phyloP scores from a whole-genome alignment of 2,113 vertebrate species.

The Parus major region DNA sequence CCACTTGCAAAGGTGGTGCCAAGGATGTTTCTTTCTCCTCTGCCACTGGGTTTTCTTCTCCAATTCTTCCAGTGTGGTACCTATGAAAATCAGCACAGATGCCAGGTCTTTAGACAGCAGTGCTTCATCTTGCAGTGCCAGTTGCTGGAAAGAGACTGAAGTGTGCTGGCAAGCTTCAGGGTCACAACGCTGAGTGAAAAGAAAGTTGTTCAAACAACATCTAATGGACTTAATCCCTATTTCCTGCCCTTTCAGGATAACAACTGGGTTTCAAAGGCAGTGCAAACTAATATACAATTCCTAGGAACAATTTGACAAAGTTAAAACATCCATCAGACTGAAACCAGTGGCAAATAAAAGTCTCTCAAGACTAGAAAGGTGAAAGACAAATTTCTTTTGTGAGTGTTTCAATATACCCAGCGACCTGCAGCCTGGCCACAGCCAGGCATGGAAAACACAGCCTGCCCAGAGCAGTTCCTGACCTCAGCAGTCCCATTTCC shows the following conservation, averaged over 20 bases:
- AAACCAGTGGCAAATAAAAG: not conserved
- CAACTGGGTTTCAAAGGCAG: constrained; percentile 31
- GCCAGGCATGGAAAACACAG: not conserved
- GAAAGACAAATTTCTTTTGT: constrained; percentile 1
- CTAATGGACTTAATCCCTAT: constrained; percentile 51
- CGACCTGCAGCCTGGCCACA: not conserved
- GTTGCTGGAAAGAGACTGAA: constrained; percentile 58
- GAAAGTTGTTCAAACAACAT: constrained; percentile 50
- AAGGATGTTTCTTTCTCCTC: not conserved
- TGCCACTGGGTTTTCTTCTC: not conserved
- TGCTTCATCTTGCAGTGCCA: not conserved
- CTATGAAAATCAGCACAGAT: constrained; percentile 12
- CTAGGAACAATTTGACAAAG: constrained; percentile 25
- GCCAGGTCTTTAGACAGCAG: not conserved
- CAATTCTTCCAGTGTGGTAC: not conserved
- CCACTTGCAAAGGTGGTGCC: not conserved
- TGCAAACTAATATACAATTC: constrained; percentile 22
- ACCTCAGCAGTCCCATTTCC: not conserved
- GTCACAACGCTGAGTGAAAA: not conserved
- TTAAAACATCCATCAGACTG: constrained; percentile 30
- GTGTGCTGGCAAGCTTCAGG: constrained; percentile 21
- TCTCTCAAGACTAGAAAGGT: constrained; percentile 3
- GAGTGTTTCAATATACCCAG: not conserved
- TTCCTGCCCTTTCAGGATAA: constrained; percentile 54
- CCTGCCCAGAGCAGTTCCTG: not conserved